Base-by-base conservation (phyloP, 2,888 invertebrate genomes). In the Mactromeris polynyma region DNA sequence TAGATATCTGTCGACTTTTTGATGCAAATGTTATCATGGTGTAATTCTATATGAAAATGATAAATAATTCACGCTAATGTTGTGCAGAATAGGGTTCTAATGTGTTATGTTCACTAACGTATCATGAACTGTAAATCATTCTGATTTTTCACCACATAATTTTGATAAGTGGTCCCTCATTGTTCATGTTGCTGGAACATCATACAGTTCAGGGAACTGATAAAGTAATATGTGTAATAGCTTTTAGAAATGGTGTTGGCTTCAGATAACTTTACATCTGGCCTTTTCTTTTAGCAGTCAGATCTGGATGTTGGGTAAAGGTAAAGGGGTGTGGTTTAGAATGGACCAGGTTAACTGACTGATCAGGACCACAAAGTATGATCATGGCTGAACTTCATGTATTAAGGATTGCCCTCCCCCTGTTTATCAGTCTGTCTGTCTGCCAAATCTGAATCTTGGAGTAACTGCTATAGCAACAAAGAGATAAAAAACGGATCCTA, bases 21-120 rank as follows among this genome's bases (percentile, higher is more conserved):
- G 17, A 73, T 33, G 36, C 9, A 2, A 73, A 17, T 33, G 33
- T 73, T 33, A 73, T 73, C 36, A 36, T 33, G 33, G 19, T 36
- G 78, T 84, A 84, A 83, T 77, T 38, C 78, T 84, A 54, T 78
- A 78, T 78, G 11, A 21, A n/a, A 51, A n/a, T 38, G 73, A 77
- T 84, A 84, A 78, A 84, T 84, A 84, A 84, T 54, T 26, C 78
- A 84, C 21, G 54, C 21, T 84, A 78, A 84, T 84, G 84, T 36
- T 33, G 36, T 17, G 3, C 17, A 17, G 73, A 36, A 73, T 33
- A 33, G 19, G 33, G 31, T 33, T 33, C 73, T 73, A 73, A 73
- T 73, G 73, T 73, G 2, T 73, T 73, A 73, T 73, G 73, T 73
- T 73, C 36, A 33, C 36, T 36, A 73, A 36, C 31, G 3, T 36